Evolutionary conservation across 1,140 invertebrate genomes (phyloP), one percentile per base, ranked within the genome.

Genomic region (Drosophila pachea): DNA sequence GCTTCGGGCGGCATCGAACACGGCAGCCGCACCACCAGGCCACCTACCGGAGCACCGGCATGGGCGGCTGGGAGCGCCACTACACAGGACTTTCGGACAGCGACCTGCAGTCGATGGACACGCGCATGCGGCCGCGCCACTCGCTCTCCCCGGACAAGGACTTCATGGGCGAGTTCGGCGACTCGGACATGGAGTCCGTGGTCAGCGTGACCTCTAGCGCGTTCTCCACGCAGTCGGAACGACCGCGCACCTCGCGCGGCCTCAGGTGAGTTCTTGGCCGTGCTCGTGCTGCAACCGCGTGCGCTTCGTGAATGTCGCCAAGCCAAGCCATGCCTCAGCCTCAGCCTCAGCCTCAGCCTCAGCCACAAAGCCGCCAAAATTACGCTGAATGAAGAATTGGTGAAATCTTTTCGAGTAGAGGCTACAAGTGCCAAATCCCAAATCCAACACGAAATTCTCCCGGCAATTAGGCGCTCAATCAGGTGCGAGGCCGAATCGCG

Each of bases 161-260:
- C 74, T 91, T 93, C 35, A 91, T 94, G 64, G 92, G 91, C 8
- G 94, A 94, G 87, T 93, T 93, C 68, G 94, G 92, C 11, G 95
- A 97, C 90, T 96, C 95, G 62, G 96, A 97, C 88, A 95, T 97
- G 91, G 96, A 97, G 90, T 96, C 95, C 77, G 94, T 96, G 59
- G 94, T 92, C 47, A 95, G 94, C 48, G 94, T 96, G 62, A 95
- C 95, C 47, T 97, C 95, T 84, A 97, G 95, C 92, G 95, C 96
- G 83, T 97, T 97, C 90, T 97, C 95, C 76, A 97, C 96, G 61
- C 96, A 97, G 90, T 96, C 95, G 75, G 96, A 97, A 91, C 91
- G 95, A 78, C 95, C 95, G 79, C 91, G 94, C 68, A 94, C 93
- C 56, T 95, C 94, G 42, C 91, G 92, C 78, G 91, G 90, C 78